A percentile compares a stretch with the other conserved stretches of the same genome.
phyloP scores from a whole-genome alignment of 2,113 vertebrate genomes.

The Thalassoma bifasciatum region DNA sequence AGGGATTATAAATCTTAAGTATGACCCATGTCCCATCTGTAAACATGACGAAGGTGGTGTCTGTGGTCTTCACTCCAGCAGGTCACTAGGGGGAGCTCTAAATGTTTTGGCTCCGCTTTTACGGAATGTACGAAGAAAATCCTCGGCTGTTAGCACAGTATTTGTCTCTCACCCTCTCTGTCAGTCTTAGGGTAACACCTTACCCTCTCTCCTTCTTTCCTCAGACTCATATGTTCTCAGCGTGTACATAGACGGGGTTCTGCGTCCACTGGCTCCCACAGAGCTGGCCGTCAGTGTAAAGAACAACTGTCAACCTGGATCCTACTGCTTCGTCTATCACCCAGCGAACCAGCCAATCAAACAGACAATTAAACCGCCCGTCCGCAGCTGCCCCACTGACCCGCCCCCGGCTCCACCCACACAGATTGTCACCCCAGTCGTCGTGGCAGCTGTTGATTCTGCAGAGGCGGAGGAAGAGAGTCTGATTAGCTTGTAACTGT shows the following conservation, averaged over 20 bases:
- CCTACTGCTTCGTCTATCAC: slow-evolving; percentile 93
- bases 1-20: too few species aligned
- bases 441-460: not conserved
- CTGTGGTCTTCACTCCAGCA: too few species aligned
- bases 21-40: too few species aligned
- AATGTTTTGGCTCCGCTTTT: too few species aligned
- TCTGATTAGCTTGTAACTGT: slow-evolving; percentile 69
- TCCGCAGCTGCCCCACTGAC: slow-evolving; percentile 47
- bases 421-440: not conserved
- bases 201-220: not conserved
- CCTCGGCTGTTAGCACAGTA: too few species aligned
- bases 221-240: slow-evolving; percentile 84
- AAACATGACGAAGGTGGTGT: too few species aligned
- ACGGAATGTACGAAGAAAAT: too few species aligned
- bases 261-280: slow-evolving; percentile 82
- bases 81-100: too few species aligned
- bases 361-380: not conserved
- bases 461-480: slow-evolving; percentile 44
- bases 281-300: slow-evolving; percentile 90
- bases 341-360: slow-evolving; percentile 60
- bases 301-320: slow-evolving; percentile 85
- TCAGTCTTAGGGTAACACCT: not conserved
- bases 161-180: not conserved
- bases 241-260: slow-evolving; percentile 84
- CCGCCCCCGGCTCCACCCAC: slow-evolving; percentile 51